Evolutionary conservation across 2,113 vertebrate species (phyloP), one percentile per base, ranked within the genome.

Genomic region (Vidua macroura): DNA sequence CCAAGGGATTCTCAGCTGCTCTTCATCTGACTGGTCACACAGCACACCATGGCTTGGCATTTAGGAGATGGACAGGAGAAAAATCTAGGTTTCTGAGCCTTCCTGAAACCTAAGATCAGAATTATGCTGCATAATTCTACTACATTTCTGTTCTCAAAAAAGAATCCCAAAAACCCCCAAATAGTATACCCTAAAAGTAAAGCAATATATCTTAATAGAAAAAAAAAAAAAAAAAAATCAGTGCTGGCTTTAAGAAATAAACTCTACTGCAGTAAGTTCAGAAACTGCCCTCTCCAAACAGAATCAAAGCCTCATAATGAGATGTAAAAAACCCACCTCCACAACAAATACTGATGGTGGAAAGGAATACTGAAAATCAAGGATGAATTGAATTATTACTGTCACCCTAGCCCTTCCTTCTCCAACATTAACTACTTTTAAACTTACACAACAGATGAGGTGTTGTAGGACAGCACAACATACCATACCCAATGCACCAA

Each of bases 111-210:
- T 43, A 75, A 66, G 37, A 55, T 49, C 55, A 81, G 28, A 80
- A 69, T 69, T 39, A 67, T 16, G 7, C 22, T 74, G 12, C 31
- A 53, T 39, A 82, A 67, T 86, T 79, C 62, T 55, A 27, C 30
- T 39, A 46, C 3, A 52, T 46, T 80, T 43, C 16, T 60, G 20
- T 56, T 37, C 17, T 82, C 25, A 21, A 22, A 62, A 73, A 73
- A 59, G 12, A 15, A 49, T n/a, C 8, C 23, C 19, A 4, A 15
- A 53, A 23, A 0, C 2, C 15, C 3, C 8, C 7, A 58, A 44
- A n/a, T 0, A 67, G 4, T n/a, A 28, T 2, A 35, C 10, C 3
- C 21, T 44, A 46, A 21, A 63, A 63, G 3, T 48, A 76, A 86
- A 55, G 10, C 13, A 25, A 46, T 13, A 8, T 15, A 52, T 4